phyloP scores from a whole-genome alignment of 2,113 vertebrate species.

The Phrynosoma blainvillii region DNA sequence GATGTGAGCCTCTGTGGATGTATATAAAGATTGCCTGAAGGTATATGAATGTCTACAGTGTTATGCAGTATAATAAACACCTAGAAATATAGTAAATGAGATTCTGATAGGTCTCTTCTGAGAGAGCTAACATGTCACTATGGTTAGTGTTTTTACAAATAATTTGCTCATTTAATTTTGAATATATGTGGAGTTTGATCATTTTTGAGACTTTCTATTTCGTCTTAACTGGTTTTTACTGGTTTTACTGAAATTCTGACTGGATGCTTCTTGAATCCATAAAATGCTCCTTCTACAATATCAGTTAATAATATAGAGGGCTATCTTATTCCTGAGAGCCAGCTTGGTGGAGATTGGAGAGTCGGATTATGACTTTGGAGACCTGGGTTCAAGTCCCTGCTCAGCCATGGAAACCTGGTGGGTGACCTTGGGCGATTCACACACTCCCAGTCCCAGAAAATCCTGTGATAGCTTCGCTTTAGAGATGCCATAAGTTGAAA shows the following conservation, averaged over 20 bases:
- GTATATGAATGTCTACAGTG: background rate
- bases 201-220: conserved; percentile 1
- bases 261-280: background rate
- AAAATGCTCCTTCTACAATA: background rate
- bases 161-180: background rate
- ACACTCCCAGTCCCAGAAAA: too few species aligned
- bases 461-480: too few species aligned
- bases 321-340: background rate
- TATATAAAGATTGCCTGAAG: background rate
- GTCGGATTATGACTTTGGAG: too few species aligned
- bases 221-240: background rate
- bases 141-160: conserved; percentile 15
- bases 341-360: too few species aligned
- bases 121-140: background rate
- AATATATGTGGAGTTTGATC: background rate
- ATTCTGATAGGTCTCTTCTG: conserved; percentile 1
- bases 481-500: too few species aligned
- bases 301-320: background rate
- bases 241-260: background rate
- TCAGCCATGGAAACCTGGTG: too few species aligned
- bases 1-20: background rate
- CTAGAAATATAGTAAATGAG: background rate
- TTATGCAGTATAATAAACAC: background rate
- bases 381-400: too few species aligned
- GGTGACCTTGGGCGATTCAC: too few species aligned